Conservation (phyloP, 1,140 invertebrate genomes). For the Mya arenaria region DNA sequence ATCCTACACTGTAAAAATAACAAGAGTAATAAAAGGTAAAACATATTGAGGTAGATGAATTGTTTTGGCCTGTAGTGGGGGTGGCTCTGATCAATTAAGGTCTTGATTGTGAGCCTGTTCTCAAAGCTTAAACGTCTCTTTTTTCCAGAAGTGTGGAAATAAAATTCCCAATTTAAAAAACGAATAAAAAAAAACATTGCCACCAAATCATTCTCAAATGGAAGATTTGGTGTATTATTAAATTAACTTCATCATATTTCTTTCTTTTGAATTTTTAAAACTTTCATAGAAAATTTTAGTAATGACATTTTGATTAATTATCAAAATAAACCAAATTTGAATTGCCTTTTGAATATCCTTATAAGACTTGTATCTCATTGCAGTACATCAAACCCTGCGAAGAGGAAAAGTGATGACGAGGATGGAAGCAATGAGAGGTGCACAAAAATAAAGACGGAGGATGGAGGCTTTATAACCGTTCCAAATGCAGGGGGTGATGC, state of each 20-base stretch:
- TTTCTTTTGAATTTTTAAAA: neutral
- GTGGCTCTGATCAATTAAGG: too few species aligned
- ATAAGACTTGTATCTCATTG: neutral
- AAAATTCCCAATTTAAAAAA: too few species aligned
- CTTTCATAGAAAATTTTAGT: neutral
- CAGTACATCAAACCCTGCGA: neutral
- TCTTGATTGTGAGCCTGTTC: too few species aligned
- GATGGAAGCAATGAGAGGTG: conserved; percentile 34
- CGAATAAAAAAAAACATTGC: too few species aligned
- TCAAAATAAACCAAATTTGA: too few species aligned
- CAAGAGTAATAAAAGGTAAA: too few species aligned
- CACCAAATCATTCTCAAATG: neutral
- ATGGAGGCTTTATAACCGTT: conserved; percentile 18
- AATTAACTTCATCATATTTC: neutral
- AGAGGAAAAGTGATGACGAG: conserved; percentile 6
- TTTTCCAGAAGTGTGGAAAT: too few species aligned
- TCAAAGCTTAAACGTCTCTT: too few species aligned
- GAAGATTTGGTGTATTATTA: neutral
- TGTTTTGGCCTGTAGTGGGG: too few species aligned
- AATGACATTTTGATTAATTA: too few species aligned
- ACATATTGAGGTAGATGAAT: too few species aligned
- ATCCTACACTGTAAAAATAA: too few species aligned
- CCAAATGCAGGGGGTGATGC: neutral
- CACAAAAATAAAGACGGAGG: conserved; percentile 36
- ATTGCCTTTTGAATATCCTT: neutral